phyloP scores from a whole-genome alignment of 2,888 invertebrate species.

The Eupithecia vulgata region DNA sequence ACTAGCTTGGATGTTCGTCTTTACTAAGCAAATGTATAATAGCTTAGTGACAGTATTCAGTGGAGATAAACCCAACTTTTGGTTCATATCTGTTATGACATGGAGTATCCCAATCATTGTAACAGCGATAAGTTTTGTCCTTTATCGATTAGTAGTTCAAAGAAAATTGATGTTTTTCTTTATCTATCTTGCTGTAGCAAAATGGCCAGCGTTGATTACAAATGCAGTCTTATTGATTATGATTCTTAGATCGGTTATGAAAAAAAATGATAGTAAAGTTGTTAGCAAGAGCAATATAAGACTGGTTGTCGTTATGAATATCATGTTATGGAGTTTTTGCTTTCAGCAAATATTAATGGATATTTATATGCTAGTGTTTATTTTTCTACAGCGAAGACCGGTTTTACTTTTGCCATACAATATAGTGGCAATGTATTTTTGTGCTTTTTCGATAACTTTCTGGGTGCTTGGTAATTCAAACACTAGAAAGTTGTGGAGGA shows the following conservation, averaged over 20 bases:
- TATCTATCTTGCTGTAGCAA: conserved; percentile 57
- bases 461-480: conserved; percentile 74
- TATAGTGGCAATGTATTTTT: conserved; percentile 65
- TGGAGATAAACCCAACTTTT: conserved; percentile 48
- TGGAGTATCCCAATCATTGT: conserved; percentile 61
- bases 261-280: conserved; percentile 54
- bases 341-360: conserved; percentile 68
- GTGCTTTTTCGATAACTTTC: conserved; percentile 67
- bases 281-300: conserved; percentile 51
- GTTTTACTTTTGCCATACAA: conserved; percentile 43
- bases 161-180: conserved; percentile 45
- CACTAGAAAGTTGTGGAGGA: conserved; percentile 67
- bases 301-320: conserved; percentile 64
- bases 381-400: conserved; percentile 1
- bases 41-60: conserved; percentile 68
- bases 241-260: conserved; percentile 60
- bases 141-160: conserved; percentile 40
- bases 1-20: conserved; percentile 72
- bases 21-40: conserved; percentile 69
- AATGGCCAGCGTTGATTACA: conserved; percentile 68
- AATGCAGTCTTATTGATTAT: conserved; percentile 63
- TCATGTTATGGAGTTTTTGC: conserved; percentile 68
- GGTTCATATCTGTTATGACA: conserved; percentile 57
- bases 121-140: conserved; percentile 43
- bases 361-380: conserved; percentile 56